Percentiles rank a stretch among this genome's conserved stretches.
These are phyloP conservation scores for Rhagium mordax DNA, from an alignment of 2,888 invertebrate species.

Conservation along the genomic window DNA sequence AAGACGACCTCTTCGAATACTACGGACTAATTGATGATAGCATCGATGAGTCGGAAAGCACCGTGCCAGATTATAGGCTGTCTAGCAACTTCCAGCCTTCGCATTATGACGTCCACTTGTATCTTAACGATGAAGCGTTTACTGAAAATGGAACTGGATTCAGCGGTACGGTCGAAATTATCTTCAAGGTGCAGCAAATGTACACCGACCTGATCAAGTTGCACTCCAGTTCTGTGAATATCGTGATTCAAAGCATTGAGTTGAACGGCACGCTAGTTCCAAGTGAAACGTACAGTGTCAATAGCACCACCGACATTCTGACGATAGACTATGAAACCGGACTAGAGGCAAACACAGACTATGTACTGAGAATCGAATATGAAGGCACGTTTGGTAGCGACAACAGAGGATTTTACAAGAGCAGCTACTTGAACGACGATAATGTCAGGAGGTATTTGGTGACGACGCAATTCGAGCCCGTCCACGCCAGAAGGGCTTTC, in stretches of 20 bases:
- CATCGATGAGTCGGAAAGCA: slow-evolving; percentile 17
- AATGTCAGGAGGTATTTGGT: slow-evolving; percentile 65
- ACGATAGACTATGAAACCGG: slow-evolving; percentile 28
- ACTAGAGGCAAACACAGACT: neutral
- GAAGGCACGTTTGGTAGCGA: slow-evolving; percentile 28
- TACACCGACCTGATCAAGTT: neutral
- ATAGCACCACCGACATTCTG: slow-evolving; percentile 44
- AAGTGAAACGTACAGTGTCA: slow-evolving; percentile 30
- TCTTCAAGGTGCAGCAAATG: neutral
- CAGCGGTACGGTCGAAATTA: neutral
- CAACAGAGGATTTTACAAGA: slow-evolving; percentile 50
- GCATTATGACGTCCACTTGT: slow-evolving; percentile 25
- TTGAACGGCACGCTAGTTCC: slow-evolving; percentile 28
- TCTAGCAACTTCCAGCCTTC: slow-evolving; percentile 13
- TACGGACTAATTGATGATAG: slow-evolving; percentile 26
- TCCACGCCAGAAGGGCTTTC: slow-evolving; percentile 78
- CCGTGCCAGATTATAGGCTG: slow-evolving; percentile 6
- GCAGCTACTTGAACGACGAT: slow-evolving; percentile 41
- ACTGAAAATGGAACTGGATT: slow-evolving; percentile 14
- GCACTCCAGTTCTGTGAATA: slow-evolving; percentile 11
- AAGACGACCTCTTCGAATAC: slow-evolving; percentile 36
- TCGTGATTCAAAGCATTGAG: slow-evolving; percentile 22
- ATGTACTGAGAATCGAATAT: slow-evolving; percentile 32
- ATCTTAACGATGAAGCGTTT: slow-evolving; percentile 1
- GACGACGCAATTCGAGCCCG: slow-evolving; percentile 79